Evolutionary conservation across 2,797 vertebrate species (phyloP).

Genomic region (Fratercula arctica): DNA sequence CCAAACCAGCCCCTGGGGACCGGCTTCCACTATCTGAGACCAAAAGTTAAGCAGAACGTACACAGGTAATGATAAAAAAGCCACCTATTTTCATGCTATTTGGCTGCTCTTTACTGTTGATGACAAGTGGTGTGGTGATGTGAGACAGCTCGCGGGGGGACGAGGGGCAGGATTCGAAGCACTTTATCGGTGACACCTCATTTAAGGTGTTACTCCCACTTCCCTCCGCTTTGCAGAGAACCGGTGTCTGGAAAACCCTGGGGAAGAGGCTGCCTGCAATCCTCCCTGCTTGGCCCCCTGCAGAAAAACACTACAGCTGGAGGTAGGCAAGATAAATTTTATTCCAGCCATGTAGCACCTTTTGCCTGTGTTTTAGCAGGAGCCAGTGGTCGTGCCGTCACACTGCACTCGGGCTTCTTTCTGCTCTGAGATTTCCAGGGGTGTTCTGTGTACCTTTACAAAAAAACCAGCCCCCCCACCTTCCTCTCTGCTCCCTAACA

Average conservation of each 20-base stretch:
- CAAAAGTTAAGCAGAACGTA: not conserved
- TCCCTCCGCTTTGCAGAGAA: not conserved
- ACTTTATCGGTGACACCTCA: not conserved
- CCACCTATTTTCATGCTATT: not conserved
- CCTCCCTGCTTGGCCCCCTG: not conserved
- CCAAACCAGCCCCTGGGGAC: not conserved
- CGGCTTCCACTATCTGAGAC: not conserved
- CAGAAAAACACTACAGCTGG: not conserved
- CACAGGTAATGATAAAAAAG: not conserved
- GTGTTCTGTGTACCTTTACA: not conserved
- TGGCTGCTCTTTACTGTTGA: not conserved
- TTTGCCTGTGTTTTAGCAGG: not conserved
- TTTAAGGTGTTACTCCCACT: slow-evolving; percentile 34
- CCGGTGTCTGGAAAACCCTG: not conserved
- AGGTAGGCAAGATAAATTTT: not conserved
- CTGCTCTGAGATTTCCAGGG: not conserved
- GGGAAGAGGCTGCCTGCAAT: not conserved
- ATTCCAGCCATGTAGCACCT: not conserved
- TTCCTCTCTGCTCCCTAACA: not conserved
- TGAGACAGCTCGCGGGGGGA: not conserved
- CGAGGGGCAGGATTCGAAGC: not conserved
- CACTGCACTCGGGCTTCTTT: not conserved
- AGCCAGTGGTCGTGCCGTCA: not conserved
- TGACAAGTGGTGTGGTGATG: slow-evolving; percentile 8
- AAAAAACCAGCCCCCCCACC: not conserved